These are phyloP conservation scores for Conus betulinus DNA, from an alignment of 1,140 invertebrate species.

Conservation along the genomic window DNA sequence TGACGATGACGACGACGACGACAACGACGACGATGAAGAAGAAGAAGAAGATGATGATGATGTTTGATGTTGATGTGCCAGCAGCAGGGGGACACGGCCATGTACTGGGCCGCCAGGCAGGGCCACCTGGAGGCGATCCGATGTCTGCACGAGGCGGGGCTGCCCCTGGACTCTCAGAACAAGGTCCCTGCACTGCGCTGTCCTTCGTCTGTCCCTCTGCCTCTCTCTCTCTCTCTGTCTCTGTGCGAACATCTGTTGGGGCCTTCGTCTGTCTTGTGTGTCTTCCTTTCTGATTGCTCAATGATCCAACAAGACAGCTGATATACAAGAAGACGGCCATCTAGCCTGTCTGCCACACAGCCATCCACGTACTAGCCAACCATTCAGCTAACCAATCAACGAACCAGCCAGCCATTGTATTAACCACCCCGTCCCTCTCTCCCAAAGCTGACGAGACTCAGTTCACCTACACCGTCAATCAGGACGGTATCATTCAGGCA, in stretches of 20 bases:
- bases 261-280: too few species aligned
- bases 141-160: conserved; percentile 77
- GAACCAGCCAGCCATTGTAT: too few species aligned
- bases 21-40: not conserved
- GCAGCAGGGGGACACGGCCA: conserved; percentile 79
- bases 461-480: too few species aligned
- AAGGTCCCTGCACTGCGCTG: conserved; percentile 71
- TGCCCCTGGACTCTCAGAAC: conserved; percentile 78
- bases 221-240: not conserved
- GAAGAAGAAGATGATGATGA: not conserved
- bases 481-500: too few species aligned
- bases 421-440: too few species aligned
- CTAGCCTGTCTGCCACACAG: too few species aligned
- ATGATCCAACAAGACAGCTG: too few species aligned
- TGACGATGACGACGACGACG: not conserved
- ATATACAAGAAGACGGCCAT: too few species aligned
- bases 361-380: too few species aligned
- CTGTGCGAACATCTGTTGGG: not conserved
- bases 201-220: not conserved
- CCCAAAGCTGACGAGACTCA: too few species aligned
- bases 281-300: too few species aligned
- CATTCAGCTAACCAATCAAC: too few species aligned
- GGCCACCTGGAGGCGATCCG: conserved; percentile 78
- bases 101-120: conserved; percentile 81
- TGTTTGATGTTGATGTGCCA: conserved; percentile 28